Base-by-base conservation (phyloP, 2,888 invertebrate genomes). In the Habroteleia sp. region DNA sequence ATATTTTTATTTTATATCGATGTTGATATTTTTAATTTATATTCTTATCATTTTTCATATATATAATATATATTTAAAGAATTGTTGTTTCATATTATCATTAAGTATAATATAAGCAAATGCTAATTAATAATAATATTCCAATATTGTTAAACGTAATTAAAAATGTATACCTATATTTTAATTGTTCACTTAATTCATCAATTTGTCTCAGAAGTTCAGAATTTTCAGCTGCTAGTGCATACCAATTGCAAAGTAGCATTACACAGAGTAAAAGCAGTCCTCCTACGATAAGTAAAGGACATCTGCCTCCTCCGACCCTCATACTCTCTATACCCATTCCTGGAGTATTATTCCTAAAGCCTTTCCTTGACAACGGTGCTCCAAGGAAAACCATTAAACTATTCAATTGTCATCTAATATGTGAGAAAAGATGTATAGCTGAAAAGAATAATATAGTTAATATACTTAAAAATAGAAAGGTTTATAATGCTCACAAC, bases 311-410 rank as follows among this genome's bases (percentile, higher is more conserved):
- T 62, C 87, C 87, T 39, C 86, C 86, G 63, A 88, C 86, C 78
- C 88, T 85, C 88, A 89, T 88, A 39, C 85, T 83, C 76, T 89
- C 89, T 76, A 88, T 82, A 58, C 84, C 84, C 87, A 87, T 87
- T 65, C 58, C 73, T 37, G 42, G 29, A 3, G 48, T 31, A 39
- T 37, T 50, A 11, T 27, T 42, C 5, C 58, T 23, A 7, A 58
- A 65, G 1, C 31, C 44, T 58, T 65, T 65, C 37, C 52, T 50
- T 25, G 48, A 33, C 31, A 62, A 31, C 0, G 62, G 20, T 3
- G 31, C 35, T 17, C 54, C 63, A 31, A 56, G 20, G 23, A 54
- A 71, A 46, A 52, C 60, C 60, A 71, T 60, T 44, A 35, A 63
- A 52, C 3, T 8, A 37, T 4, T 14, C 35, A 25, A 2, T 25